Conservation (phyloP, 2,113 vertebrate genomes). For the Gallinago media region DNA sequence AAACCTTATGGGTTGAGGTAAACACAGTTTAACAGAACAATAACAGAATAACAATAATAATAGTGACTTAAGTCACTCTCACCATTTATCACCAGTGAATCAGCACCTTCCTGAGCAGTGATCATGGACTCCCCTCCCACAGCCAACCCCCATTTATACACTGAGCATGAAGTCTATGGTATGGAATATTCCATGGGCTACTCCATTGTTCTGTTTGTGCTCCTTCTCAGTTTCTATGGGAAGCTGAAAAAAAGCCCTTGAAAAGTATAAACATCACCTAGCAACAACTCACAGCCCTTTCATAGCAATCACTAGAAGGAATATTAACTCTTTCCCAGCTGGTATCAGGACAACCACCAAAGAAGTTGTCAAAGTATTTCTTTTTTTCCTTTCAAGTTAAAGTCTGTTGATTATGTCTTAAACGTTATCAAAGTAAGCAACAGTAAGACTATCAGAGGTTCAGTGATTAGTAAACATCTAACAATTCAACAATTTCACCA, state of each 20-base stretch:
- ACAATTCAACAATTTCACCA: not conserved
- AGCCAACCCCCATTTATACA: not conserved
- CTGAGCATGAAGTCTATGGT: not conserved
- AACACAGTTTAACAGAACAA: not conserved
- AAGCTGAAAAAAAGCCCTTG: not conserved
- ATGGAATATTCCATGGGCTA: not conserved
- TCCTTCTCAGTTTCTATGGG: not conserved
- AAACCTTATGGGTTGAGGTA: not conserved
- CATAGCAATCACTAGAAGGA: not conserved
- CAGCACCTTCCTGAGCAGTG: not conserved
- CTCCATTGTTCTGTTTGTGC: not conserved
- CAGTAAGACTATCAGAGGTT: not conserved
- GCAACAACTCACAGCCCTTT: not conserved
- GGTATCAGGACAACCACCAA: not conserved
- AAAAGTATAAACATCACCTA: not conserved
- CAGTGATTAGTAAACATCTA: not conserved
- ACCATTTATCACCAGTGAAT: not conserved
- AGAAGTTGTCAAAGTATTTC: not conserved
- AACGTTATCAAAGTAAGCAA: not conserved
- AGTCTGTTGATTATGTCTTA: not conserved
- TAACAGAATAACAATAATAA: not conserved
- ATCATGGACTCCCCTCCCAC: not conserved
- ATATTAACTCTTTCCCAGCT: not conserved
- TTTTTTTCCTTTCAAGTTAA: not conserved
- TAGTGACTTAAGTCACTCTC: not conserved